Evolutionary conservation across 2,113 vertebrate species (phyloP).

Genomic region (Motacilla tschutschensis): DNA sequence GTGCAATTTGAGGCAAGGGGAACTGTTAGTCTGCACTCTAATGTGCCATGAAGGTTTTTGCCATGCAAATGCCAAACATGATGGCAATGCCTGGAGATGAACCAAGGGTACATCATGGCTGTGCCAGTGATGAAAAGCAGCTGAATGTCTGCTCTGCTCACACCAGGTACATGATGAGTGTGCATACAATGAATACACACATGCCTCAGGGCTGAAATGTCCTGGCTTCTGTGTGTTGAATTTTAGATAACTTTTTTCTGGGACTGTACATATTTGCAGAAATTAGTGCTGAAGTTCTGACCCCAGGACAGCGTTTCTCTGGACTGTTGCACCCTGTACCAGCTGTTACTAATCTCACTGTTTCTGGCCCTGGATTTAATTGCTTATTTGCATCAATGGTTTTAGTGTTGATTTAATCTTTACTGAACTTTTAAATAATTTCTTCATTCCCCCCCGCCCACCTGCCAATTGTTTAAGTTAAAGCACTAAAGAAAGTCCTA

Average conservation of each 20-base stretch:
- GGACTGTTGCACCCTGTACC: not conserved
- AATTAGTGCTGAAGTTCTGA: not conserved
- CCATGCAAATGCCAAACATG: not conserved
- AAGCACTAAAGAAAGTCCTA: not conserved
- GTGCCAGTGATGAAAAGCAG: not conserved
- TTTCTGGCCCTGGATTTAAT: not conserved
- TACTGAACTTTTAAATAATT: not conserved
- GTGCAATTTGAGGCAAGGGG: not conserved
- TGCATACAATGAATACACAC: not conserved
- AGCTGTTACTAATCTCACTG: not conserved
- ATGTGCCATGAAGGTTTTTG: not conserved
- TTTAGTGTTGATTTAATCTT: not conserved
- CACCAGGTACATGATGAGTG: not conserved
- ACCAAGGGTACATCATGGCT: not conserved
- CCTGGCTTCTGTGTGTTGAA: not conserved
- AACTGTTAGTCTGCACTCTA: not conserved
- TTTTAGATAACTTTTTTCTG: not conserved
- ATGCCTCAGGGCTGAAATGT: not conserved
- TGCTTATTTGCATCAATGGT: not conserved
- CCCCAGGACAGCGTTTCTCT: not conserved
- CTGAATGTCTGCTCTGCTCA: not conserved
- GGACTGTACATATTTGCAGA: not conserved
- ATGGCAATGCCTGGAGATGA: not conserved
- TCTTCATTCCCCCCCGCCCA: rapidly evolving
- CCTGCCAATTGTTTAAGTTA: not conserved